Base-by-base conservation (phyloP, 2,888 invertebrate species). In the Synergus itoensis region DNA sequence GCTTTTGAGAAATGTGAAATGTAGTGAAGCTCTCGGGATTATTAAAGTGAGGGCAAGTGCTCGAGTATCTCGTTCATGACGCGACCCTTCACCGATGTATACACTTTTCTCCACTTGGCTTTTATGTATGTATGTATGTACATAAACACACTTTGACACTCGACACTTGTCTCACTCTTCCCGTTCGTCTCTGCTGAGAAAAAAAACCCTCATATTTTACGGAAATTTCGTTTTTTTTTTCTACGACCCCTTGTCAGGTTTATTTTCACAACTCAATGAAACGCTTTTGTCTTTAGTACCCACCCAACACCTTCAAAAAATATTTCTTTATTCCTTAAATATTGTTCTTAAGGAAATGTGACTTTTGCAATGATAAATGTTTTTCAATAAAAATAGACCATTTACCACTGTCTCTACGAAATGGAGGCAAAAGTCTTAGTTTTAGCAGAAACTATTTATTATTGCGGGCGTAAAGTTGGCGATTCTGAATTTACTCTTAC, bases 141-240 rank as follows among this genome's bases (percentile, higher is more conserved):
- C 48, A 73, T 40, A 73, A 73, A 73, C 73, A 73, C 53, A 73
- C 73, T 53, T 53, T 73, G 73, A 53, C 73, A 53, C 53, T 36
- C 16, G 36, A 73, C 73, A 73, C 73, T 73, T 73, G 73, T 48
- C 73, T 36, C 53, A 73, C 53, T 53, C 53, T 16, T 73, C 53
- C 28, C 53, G 48, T 36, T 28, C 53, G 11, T 73, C 36, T 53
- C 36, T 48, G 53, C 18, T 53, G n/a, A 53, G n/a, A 53, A 69
- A 73, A 53, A n/a, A 53, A 48, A 11, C 53, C 36, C 53, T 73
- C 16, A 11, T n/a, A 53, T n/a, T 73, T 73, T 53, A 36, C n/a
- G n/a, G 14, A 48, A 48, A 69, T 28, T 45, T 73, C 36, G 16
- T 53, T 12, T 73, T 36, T 28, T 36, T 53, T 45, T 36, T 53